Conservation (phyloP, 1,140 invertebrate genomes). For the Dendroctonus valens region DNA sequence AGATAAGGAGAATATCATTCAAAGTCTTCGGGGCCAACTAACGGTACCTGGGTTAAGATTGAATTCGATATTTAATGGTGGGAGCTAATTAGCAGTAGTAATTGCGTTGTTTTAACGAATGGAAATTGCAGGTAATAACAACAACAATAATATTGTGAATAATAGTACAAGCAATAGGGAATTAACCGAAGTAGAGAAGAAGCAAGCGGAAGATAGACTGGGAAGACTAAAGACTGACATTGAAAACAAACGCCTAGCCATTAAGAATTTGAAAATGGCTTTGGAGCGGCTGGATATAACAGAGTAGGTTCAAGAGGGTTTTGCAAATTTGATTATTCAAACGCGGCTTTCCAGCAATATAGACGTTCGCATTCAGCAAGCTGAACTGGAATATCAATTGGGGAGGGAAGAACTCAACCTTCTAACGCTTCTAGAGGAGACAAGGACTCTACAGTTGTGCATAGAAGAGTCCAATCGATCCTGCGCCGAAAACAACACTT, state of each 20-base stretch:
- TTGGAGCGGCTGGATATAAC: conserved; percentile 76
- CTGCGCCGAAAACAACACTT: conserved; percentile 52
- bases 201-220: conserved; percentile 67
- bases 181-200: conserved; percentile 58
- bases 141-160: conserved; percentile 26
- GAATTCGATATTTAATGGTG: conserved; percentile 38
- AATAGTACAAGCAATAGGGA: conserved; percentile 42
- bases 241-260: conserved; percentile 67
- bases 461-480: conserved; percentile 67
- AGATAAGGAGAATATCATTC: conserved; percentile 80
- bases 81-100: background rate
- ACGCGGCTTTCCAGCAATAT: conserved; percentile 65
- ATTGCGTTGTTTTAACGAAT: background rate
- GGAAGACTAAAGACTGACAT: conserved; percentile 65
- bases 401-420: conserved; percentile 84
- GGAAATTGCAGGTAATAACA: conserved; percentile 22
- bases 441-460: conserved; percentile 71
- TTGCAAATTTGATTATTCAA: too few species aligned
- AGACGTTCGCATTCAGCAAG: conserved; percentile 84
- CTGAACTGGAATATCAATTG: conserved; percentile 83
- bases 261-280: conserved; percentile 72
- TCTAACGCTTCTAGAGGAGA: conserved; percentile 79
- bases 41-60: conserved; percentile 46
- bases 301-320: conserved; percentile 54
- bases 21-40: conserved; percentile 59